A percentile compares a stretch with the other conserved stretches of the same genome.
These are phyloP conservation scores for Neotoma lepida DNA, from an alignment of 2,113 vertebrate species.

Conservation along the genomic window DNA sequence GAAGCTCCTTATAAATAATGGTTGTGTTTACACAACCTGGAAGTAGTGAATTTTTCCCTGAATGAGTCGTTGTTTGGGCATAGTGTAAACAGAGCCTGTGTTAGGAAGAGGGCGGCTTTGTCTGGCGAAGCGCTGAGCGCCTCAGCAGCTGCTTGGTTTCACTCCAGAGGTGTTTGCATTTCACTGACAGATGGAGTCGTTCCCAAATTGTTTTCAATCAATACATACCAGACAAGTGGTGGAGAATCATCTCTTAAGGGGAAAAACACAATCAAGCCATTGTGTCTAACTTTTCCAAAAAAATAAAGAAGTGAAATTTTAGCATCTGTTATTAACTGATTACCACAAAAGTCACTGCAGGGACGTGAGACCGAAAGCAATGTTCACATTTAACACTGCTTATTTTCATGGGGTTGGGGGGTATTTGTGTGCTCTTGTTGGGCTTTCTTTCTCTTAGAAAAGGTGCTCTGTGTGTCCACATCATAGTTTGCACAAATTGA, in stretches of 20 bases:
- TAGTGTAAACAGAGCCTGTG: constrained; percentile 60
- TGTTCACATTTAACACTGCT: constrained; percentile 30
- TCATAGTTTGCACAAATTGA: neutral
- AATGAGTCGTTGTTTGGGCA: constrained; percentile 58
- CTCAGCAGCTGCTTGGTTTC: constrained; percentile 73
- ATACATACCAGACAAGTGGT: constrained; percentile 48
- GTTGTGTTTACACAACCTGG: constrained; percentile 69
- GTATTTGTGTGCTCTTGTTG: neutral
- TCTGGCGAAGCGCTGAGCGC: constrained; percentile 11
- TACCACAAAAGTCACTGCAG: constrained; percentile 46
- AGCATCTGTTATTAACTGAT: constrained; percentile 58
- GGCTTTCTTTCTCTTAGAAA: neutral
- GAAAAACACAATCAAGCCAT: constrained; percentile 33
- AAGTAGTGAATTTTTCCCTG: constrained; percentile 60
- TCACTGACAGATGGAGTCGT: constrained; percentile 71
- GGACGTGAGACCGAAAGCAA: constrained; percentile 24
- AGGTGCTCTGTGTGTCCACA: neutral
- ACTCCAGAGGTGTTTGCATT: constrained; percentile 74
- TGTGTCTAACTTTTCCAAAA: neutral
- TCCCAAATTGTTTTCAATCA: constrained; percentile 74
- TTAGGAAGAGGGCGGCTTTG: constrained; percentile 67
- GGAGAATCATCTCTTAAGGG: constrained; percentile 51
- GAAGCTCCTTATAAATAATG: constrained; percentile 72
- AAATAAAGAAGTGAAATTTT: neutral
- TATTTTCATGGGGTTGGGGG: constrained; percentile 10